Percentiles rank a stretch among this genome's conserved stretches.
Evolutionary conservation across 1,140 invertebrate genomes (phyloP).

Genomic region (Oncopeltus fasciatus): DNA sequence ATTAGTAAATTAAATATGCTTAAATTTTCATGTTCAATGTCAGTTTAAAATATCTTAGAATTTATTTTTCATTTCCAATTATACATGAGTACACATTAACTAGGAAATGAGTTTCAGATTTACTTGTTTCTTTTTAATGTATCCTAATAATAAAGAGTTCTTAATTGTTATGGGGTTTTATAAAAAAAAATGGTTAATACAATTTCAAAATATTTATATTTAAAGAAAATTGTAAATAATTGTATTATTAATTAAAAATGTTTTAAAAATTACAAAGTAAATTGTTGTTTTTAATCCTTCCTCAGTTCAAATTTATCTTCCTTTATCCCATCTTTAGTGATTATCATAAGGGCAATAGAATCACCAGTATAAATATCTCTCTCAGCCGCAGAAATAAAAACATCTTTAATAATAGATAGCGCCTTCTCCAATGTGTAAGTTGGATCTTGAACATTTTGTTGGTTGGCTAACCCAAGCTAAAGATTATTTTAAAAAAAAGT

Average conservation of each 20-base stretch:
- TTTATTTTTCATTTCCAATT: too few species aligned
- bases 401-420: constrained; percentile 75
- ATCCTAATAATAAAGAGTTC: too few species aligned
- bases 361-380: constrained; percentile 96
- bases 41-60: too few species aligned
- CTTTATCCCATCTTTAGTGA: constrained; percentile 76
- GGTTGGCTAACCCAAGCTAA: constrained; percentile 73
- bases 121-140: too few species aligned
- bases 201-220: not conserved
- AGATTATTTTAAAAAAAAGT: constrained; percentile 23
- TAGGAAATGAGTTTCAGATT: too few species aligned
- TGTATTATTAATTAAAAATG: not conserved
- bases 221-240: not conserved
- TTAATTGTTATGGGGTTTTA: not conserved
- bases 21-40: too few species aligned
- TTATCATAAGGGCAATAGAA: constrained; percentile 71
- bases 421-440: constrained; percentile 65
- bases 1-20: too few species aligned
- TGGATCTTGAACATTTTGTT: constrained; percentile 43
- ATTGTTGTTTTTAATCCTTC: constrained; percentile 49
- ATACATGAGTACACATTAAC: too few species aligned
- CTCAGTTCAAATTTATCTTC: constrained; percentile 53
- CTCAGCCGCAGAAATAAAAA: constrained; percentile 92
- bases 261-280: too few species aligned
- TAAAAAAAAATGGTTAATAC: not conserved